Percentiles rank a stretch among this genome's conserved stretches.
These are phyloP conservation scores for Anarrhichthys ocellatus DNA, from an alignment of 2,113 vertebrate species.

Conservation along the genomic window DNA sequence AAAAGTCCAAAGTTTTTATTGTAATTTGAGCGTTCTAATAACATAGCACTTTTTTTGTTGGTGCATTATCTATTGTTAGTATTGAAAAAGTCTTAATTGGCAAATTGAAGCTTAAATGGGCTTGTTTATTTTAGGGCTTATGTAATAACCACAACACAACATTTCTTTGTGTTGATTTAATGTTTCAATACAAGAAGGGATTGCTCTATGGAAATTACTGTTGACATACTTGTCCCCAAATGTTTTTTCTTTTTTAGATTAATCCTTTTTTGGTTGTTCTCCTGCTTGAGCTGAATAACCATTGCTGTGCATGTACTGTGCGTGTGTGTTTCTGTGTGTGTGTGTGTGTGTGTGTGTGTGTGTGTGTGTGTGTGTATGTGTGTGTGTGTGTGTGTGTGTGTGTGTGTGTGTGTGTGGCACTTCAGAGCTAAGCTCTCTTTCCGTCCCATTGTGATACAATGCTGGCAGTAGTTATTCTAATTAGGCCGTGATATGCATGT, in stretches of 20 bases:
- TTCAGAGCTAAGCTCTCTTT: slow-evolving; percentile 34
- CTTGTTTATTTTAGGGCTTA: slow-evolving; percentile 28
- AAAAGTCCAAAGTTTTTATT: slow-evolving; percentile 3
- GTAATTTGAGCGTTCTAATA: not conserved
- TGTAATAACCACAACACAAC: slow-evolving; percentile 19
- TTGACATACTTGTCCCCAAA: slow-evolving; percentile 48
- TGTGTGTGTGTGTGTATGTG: not conserved
- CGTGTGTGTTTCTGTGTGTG: not conserved
- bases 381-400: slow-evolving; percentile 1
- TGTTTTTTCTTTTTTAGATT: slow-evolving; percentile 41
- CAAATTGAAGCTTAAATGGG: slow-evolving; percentile 8
- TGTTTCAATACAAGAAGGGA: slow-evolving; percentile 12
- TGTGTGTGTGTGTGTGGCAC: not conserved
- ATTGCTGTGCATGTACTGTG: not conserved
- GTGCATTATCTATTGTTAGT: slow-evolving; percentile 29
- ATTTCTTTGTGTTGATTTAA: slow-evolving; percentile 31
- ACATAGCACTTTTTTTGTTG: not conserved
- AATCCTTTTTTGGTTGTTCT: slow-evolving; percentile 29
- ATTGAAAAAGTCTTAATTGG: slow-evolving; percentile 24
- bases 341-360: not conserved
- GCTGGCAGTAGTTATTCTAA: slow-evolving; percentile 35
- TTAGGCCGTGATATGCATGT: slow-evolving; percentile 27
- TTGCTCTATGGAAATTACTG: slow-evolving; percentile 48
- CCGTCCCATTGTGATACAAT: slow-evolving; percentile 27
- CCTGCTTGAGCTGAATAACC: slow-evolving; percentile 16